Evolutionary conservation across 2,888 invertebrate species (phyloP), one percentile per base, ranked within the genome.

Genomic region (Synanthedon formicaeformis): DNA sequence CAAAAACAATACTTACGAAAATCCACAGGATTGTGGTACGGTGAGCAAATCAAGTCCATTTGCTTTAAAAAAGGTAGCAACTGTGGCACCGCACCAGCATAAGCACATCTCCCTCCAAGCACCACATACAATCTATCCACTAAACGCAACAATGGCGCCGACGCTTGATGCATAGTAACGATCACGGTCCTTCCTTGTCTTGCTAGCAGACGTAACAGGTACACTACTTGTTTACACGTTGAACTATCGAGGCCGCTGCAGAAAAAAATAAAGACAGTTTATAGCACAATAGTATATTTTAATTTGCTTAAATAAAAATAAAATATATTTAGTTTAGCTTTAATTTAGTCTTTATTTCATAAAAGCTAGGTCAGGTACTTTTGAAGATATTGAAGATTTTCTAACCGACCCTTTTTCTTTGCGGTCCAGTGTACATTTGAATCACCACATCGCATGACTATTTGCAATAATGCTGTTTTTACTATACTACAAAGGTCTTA

Each of bases 81-180:
- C 54, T 91, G 91, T 40, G 89, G 88, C 1, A 95, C 91, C 1
- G 93, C 91, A 8, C 97, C 97, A 56, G 94, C 91, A 72, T 93
- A 95, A 14, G 93, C 91, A 69, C 95, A 95, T 59, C 89, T 88
- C 0, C 97, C 97, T 40, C 90, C 91, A 0, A 93, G 92, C 14
- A 98, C 80, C 40, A 94, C 93, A 76, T 96, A 97, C 48, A 97
- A 78, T 71, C 96, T 92, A 79, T 97, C 96, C 73, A 97, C 94
- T 92, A 96, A 93, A 67, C 93, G 92, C 64, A 97, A 92, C 50
- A 96, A 88, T 51, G 92, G 87, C 2, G 96, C 95, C 56, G 95
- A 96, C 0, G 97, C 97, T 75, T 97, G 97, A 78, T 97, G 97
- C 69, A 97, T 95, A 14, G 95, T 94, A 68, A 95, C 94, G 53